Conservation (phyloP, 1,140 invertebrate species). For the Drosophila nannoptera region DNA sequence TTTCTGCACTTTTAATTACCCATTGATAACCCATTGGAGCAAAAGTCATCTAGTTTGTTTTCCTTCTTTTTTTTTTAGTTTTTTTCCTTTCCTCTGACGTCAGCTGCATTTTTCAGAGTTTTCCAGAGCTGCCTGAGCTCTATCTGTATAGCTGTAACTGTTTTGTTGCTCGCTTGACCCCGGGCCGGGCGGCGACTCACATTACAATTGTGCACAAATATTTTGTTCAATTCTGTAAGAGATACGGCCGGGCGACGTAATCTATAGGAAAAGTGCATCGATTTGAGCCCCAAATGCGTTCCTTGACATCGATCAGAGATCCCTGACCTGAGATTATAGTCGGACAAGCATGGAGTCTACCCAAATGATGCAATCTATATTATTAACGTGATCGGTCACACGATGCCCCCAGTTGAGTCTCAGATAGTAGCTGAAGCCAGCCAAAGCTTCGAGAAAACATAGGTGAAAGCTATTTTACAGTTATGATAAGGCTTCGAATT, state of each 20-base stretch:
- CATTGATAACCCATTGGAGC: slow-evolving; percentile 55
- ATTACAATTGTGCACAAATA: slow-evolving; percentile 52
- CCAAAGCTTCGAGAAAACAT: too few species aligned
- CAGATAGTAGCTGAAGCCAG: too few species aligned
- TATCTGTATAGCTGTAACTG: slow-evolving; percentile 15
- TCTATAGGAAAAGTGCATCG: slow-evolving; percentile 34
- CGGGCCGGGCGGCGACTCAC: not conserved
- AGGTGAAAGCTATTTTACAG: too few species aligned
- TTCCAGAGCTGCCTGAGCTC: not conserved
- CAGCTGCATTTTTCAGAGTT: slow-evolving; percentile 25
- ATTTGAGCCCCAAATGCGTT: slow-evolving; percentile 47
- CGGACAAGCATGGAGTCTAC: not conserved
- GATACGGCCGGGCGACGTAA: slow-evolving; percentile 16
- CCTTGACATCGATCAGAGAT: slow-evolving; percentile 25
- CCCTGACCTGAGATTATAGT: not conserved
- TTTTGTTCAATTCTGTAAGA: slow-evolving; percentile 26
- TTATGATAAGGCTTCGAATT: too few species aligned
- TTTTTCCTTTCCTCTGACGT: slow-evolving; percentile 38
- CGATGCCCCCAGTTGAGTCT: too few species aligned
- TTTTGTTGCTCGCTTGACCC: slow-evolving; percentile 27
- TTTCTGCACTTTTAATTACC: slow-evolving; percentile 24
- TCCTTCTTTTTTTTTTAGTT: too few species aligned
- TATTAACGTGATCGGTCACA: too few species aligned
- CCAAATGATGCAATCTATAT: too few species aligned
- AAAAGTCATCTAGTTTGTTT: not conserved